Evolutionary conservation across 2,797 vertebrate species (phyloP), one percentile per base, ranked within the genome.

Genomic region (Platyrinchus mystaceus): DNA sequence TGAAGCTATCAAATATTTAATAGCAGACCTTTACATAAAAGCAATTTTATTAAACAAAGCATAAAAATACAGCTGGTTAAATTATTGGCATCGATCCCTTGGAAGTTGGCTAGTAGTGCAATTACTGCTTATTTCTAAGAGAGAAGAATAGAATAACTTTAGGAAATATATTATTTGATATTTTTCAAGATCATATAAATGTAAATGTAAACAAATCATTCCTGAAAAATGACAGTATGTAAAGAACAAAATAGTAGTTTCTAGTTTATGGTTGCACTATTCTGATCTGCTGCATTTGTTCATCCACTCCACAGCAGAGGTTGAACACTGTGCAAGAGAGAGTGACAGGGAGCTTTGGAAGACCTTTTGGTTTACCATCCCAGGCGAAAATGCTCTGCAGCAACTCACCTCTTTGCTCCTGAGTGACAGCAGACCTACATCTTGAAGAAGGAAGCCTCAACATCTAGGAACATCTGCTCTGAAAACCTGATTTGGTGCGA

Each of bases 1-100:
- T 56, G 44, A 84, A 91, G 88, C 82, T 82, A 95, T 96, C 93
- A 96, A 96, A 95, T 88, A 93, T 93, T 96, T 95, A 94, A 89
- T 82, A 96, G 79, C 69, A 92, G 92, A 94, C 70, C 84, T 92
- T 95, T 95, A 90, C 62, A 95, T 96, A 94, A 96, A 95, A 94
- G 63, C 82, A 90, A 75, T 92, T 94, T 94, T 94, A 92, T 93
- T 92, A 95, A 96, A 95, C 64, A 93, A 76, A 79, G 91, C 82
- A 46, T 92, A 95, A 96, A 95, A 94, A 82, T 92, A 63, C 66
- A 95, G 76, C 66, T 95, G 89, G 69, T 93, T 76, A 64, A 75
- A 85, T 93, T 91, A 87, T 86, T 87, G 56, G 43, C 50, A 79
- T 94, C 83, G 69, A 2, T 79, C 52, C 80, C 55, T 53, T 64